Evolutionary conservation across 2,888 invertebrate species (phyloP).

Genomic region (Eupithecia dodoneata): DNA sequence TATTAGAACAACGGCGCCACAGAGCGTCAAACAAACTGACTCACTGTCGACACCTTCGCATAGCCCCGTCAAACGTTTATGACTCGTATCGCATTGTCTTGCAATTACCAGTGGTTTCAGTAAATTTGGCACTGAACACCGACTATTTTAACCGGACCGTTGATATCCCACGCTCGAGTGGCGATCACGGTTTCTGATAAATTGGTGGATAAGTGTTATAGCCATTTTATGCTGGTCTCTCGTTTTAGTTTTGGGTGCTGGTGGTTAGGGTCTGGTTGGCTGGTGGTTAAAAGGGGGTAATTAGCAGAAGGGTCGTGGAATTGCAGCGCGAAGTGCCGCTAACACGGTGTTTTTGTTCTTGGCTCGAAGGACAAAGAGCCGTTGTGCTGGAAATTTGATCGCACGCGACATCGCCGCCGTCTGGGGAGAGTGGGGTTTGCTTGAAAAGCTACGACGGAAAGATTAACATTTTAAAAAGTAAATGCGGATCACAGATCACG

Average conservation of each 20-base stretch:
- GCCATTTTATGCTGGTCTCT: slow-evolving; percentile 18
- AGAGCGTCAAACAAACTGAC: slow-evolving; percentile 51
- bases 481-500: neutral
- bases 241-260: neutral
- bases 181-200: slow-evolving; percentile 2
- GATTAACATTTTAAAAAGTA: neutral
- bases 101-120: slow-evolving; percentile 75
- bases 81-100: slow-evolving; percentile 76
- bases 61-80: slow-evolving; percentile 70
- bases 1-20: slow-evolving; percentile 25
- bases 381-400: slow-evolving; percentile 74
- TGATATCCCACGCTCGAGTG: neutral
- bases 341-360: slow-evolving; percentile 74
- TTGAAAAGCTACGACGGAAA: neutral
- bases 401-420: slow-evolving; percentile 73
- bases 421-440: slow-evolving; percentile 47
- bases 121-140: slow-evolving; percentile 73
- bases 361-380: slow-evolving; percentile 47
- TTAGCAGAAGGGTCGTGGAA: slow-evolving; percentile 69
- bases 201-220: slow-evolving; percentile 48
- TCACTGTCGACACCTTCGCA: slow-evolving; percentile 66
- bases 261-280: slow-evolving; percentile 40
- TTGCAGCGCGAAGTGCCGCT: slow-evolving; percentile 78
- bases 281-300: slow-evolving; percentile 61
- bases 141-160: slow-evolving; percentile 30